Evolutionary conservation across 53 echinoderm and acorn worm genomes (phyloP).

Genomic region (Holothuria leucospilota): DNA sequence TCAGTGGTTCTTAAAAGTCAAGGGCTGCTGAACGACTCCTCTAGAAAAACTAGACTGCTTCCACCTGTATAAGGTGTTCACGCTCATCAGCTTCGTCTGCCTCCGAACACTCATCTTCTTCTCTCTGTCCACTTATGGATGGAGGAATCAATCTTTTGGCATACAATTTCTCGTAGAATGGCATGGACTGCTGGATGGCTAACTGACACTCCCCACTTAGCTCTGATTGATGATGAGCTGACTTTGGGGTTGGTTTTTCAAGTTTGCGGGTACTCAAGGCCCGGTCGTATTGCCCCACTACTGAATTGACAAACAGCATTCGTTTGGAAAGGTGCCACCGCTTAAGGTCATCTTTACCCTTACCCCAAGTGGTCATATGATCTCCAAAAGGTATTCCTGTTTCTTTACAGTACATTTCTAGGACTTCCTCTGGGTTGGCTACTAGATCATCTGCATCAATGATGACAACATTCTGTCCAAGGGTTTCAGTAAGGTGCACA

Average conservation of each 20-base stretch:
- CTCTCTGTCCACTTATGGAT: conserved; percentile 26
- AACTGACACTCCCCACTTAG: conserved; percentile 60
- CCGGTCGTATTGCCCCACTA: conserved; percentile 91
- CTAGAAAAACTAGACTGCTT: too few species aligned
- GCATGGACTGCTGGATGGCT: conserved; percentile 66
- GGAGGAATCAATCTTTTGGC: conserved; percentile 60
- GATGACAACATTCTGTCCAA: conserved; percentile 84
- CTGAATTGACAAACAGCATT: conserved; percentile 85
- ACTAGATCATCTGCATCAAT: conserved; percentile 93
- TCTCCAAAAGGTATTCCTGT: conserved; percentile 76
- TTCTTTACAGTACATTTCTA: conserved; percentile 82
- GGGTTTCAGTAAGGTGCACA: conserved; percentile 70
- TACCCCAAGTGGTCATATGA: conserved; percentile 79
- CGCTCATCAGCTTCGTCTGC: conserved; percentile 29
- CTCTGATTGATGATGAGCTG: conserved; percentile 62
- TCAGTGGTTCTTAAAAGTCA: too few species aligned
- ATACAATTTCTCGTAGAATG: conserved; percentile 89
- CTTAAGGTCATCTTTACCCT: conserved; percentile 74
- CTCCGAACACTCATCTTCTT: conserved; percentile 7
- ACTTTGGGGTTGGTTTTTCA: conserved; percentile 50
- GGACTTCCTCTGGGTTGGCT: conserved; percentile 72
- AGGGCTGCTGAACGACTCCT: too few species aligned
- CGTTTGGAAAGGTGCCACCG: conserved; percentile 85
- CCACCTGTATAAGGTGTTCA: too few species aligned
- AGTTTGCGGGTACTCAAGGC: conserved; percentile 81